Base-by-base conservation (phyloP, 2,113 vertebrate genomes). In the Gobio gobio region DNA sequence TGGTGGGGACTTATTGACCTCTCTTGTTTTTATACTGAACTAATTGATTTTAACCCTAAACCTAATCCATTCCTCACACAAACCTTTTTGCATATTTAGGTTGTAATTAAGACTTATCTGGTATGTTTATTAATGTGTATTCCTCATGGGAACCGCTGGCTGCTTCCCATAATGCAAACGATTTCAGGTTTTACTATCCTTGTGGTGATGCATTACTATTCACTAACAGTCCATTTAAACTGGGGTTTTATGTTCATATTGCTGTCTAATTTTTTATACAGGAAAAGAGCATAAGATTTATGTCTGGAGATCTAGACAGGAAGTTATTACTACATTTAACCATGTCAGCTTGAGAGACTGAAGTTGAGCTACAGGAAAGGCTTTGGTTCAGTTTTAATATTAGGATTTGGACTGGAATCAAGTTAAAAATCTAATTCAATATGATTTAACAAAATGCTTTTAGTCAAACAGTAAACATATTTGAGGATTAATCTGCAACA, bases 291-390 rank as follows among this genome's bases (percentile, higher is more conserved):
- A 33, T 77, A 36, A 7, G 2, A 54, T 58, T 20, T 54, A 47
- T 47, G 43, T 47, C 22, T 33, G 3, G 26, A 77, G 9, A 36
- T 77, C 8, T 36, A 49, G n/a, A 24, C 13, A 18, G 47, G 3
- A 51, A 26, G 73, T 26, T 26, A 49, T 75, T 51, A 58, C 51
- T 74, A 74, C 43, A 49, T 56, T 77, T 36, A 47, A 73, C 20
- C 40, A 47, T 73, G 22, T 24, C 10, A 47, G 8, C 24, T 29
- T n/a, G 20, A n/a, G 33, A 54, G 12, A n/a, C 10, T 59, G 13
- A 78, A n/a, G 10, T 40, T 59, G 22, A 78, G 20, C 33, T n/a
- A 24, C 18, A 20, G 6, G 20, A 36, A 56, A 33, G 49, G 66
- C 36, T 43, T 70, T 72, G 20, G 22, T 72, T 72, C 18, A 43